phyloP scores from a whole-genome alignment of 2,113 vertebrate species.

The Tachycineta bicolor region DNA sequence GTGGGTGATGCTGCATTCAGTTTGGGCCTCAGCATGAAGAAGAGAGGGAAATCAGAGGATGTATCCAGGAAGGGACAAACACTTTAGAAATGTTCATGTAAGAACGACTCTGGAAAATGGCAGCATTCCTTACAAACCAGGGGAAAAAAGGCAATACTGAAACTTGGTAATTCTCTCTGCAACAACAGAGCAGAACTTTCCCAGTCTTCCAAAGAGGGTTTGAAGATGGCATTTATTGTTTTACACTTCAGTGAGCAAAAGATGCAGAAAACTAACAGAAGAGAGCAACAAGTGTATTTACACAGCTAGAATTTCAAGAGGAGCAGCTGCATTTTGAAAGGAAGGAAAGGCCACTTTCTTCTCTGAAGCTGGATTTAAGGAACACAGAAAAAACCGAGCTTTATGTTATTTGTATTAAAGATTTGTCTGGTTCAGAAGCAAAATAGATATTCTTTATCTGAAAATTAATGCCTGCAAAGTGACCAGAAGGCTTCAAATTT shows the following conservation, averaged over 20 bases:
- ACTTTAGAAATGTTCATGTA: background rate
- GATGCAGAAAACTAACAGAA: background rate
- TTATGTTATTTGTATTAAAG: background rate
- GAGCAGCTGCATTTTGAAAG: background rate
- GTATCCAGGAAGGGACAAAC: background rate
- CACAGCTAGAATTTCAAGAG: background rate
- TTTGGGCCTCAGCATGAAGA: background rate
- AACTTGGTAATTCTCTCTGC: background rate
- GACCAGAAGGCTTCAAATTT: background rate
- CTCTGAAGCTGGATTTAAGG: background rate
- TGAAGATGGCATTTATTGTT: background rate
- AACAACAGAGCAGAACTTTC: background rate
- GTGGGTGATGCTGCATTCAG: background rate
- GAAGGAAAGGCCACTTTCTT: background rate
- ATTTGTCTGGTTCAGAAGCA: background rate
- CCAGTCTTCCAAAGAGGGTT: background rate
- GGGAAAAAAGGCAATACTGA: background rate
- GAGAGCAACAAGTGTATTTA: background rate
- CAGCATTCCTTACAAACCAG: background rate
- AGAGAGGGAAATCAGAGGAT: background rate
- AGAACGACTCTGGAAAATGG: background rate
- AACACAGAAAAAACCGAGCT: background rate
- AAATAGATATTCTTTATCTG: background rate
- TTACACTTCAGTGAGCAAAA: background rate
- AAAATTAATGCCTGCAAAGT: slow-evolving; percentile 11